phyloP scores from a whole-genome alignment of 2,113 vertebrate genomes.

The Sapajus apella region DNA sequence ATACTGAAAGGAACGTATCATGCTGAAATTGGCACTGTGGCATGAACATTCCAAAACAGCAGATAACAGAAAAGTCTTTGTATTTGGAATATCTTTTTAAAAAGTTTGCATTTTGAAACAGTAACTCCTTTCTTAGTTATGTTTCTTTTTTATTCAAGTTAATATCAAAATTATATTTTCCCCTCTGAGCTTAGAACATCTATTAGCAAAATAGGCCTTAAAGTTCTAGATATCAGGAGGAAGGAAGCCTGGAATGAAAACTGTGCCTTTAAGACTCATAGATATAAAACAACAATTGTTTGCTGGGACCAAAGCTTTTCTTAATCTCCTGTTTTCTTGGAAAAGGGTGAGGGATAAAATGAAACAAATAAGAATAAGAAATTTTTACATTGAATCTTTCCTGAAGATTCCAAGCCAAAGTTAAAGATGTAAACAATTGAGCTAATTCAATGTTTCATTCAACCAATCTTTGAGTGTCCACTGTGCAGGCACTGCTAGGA shows the following conservation, averaged over 20 bases:
- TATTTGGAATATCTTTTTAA: neutral
- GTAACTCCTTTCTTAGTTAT: neutral
- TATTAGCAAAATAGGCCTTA: neutral
- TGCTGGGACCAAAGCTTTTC: neutral
- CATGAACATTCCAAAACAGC: neutral
- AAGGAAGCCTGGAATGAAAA: neutral
- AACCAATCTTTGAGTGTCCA: neutral
- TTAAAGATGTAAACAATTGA: neutral
- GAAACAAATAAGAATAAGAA: neutral
- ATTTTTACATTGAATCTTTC: neutral
- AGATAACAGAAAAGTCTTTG: conserved; percentile 17
- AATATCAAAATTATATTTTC: conserved; percentile 41
- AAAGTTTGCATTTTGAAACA: conserved; percentile 26
- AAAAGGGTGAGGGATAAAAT: neutral
- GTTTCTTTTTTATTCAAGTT: neutral
- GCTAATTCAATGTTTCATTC: neutral
- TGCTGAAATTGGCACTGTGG: neutral
- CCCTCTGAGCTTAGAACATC: neutral
- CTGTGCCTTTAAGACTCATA: neutral
- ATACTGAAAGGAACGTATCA: neutral
- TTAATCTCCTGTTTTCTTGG: neutral
- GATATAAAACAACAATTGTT: neutral
- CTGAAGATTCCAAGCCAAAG: neutral
- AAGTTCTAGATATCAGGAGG: neutral
- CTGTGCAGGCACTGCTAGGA: neutral